Percentiles rank a stretch among this genome's conserved stretches.
Conservation (phyloP, 2,113 vertebrate genomes). For the Struthidea cinerea region DNA sequence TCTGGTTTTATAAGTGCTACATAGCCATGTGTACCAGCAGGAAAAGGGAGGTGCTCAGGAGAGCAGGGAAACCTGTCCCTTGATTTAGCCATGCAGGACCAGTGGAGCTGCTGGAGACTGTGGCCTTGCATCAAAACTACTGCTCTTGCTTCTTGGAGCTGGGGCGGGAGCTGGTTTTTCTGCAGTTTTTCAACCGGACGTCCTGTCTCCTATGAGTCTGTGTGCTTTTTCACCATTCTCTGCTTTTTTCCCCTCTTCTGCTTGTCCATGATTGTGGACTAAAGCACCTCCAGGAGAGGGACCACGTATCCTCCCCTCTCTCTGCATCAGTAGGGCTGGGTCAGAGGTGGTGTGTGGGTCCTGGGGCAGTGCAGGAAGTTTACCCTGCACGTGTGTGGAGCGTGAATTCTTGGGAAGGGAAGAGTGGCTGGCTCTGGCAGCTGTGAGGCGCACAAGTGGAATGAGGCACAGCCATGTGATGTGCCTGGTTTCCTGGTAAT, state of each 20-base stretch:
- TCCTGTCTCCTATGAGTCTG: neutral
- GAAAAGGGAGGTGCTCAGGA: neutral
- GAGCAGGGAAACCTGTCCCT: neutral
- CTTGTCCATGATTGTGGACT: neutral
- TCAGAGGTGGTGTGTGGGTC: no score
- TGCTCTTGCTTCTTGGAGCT: neutral
- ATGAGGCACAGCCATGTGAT: neutral
- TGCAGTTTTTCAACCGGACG: neutral
- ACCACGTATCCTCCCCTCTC: rapidly evolving
- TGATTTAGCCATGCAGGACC: neutral
- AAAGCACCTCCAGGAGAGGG: neutral
- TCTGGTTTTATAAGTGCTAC: rapidly evolving
- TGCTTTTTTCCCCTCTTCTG: neutral
- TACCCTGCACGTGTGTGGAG: neutral
- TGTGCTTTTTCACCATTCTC: neutral
- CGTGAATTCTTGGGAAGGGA: rapidly evolving
- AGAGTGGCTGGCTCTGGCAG: neutral
- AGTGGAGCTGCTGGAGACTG: neutral
- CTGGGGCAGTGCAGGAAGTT: neutral
- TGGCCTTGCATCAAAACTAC: neutral
- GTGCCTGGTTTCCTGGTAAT: neutral
- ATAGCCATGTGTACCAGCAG: neutral
- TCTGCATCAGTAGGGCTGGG: neutral
- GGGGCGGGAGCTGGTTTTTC: neutral
- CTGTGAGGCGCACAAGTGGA: neutral